Evolutionary conservation across 1,140 invertebrate species (phyloP), one percentile per base, ranked within the genome.

Genomic region (Gyrodactylus bullatarudis): DNA sequence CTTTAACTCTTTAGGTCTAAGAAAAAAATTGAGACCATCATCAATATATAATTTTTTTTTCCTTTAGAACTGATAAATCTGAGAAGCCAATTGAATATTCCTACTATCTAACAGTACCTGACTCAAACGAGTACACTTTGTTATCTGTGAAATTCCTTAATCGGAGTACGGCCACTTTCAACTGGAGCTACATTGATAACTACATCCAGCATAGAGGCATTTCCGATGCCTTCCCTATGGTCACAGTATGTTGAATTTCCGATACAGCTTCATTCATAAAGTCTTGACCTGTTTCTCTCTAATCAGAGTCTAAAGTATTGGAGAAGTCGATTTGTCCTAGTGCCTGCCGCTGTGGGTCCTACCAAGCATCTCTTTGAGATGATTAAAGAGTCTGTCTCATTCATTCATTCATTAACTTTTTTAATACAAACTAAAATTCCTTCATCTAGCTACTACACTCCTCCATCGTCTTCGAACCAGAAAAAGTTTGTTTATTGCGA

Each of bases 111-210:
- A 87, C 91, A 81, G 88, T 89, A 0, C 91, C 91, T 0, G 87
- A 93, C 80, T 89, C 91, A 77, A 86, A 88, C 75, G 89, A 86
- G 0, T 96, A 94, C 79, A 89, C 91, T 79, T 86, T 91, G n/a
- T 94, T 91, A 0, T 89, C 87, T 84, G 89, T 90, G 0, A 87
- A 89, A 54, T 95, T 96, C 79, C 87, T 86, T 19, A 91, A 89
- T 0, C 90, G 95, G 80, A 90, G 91, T 77, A 80, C 95, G 23
- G 91, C 96, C 82, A 91, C 88, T 77, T 95, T 90, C 78, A 94
- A 93, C 80, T 97, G 92, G 92, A 96, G 95, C 82, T 91, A 91
- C 68, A 84, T 95, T 80, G 91, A 96, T 81, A 88, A 94, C 79
- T 95, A 95, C 78, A 90, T 95, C 74, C 93, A 89, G 78, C 89